Evolutionary conservation across 2,113 vertebrate genomes (phyloP).

Genomic region (Furnarius figulus): DNA sequence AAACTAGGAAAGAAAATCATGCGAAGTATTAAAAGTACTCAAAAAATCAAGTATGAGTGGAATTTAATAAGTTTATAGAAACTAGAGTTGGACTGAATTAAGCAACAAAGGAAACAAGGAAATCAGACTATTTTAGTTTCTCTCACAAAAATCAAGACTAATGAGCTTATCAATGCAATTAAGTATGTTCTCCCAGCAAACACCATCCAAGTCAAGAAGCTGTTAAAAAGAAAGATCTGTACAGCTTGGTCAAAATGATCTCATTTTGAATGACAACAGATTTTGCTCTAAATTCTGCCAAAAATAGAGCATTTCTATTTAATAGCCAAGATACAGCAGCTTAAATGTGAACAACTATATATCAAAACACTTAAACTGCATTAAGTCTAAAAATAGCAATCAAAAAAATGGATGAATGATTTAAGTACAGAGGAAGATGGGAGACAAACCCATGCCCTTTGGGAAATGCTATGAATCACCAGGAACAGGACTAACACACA

Average conservation of each 20-base stretch:
- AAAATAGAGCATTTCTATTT: neutral
- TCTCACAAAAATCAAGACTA: neutral
- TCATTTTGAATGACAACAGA: neutral
- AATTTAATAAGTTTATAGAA: neutral
- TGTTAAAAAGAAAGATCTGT: neutral
- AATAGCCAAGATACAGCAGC: neutral
- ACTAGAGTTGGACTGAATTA: neutral
- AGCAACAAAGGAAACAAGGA: neutral
- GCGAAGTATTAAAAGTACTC: neutral
- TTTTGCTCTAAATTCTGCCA: neutral
- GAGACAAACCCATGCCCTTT: neutral
- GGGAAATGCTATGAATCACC: neutral
- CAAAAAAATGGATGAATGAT: neutral
- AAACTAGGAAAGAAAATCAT: neutral
- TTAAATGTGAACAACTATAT: neutral
- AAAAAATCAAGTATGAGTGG: neutral
- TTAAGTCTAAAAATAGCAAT: neutral
- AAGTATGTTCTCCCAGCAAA: neutral
- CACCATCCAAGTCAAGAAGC: neutral
- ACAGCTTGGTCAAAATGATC: neutral
- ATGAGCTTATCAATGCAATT: neutral
- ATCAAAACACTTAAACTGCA: neutral
- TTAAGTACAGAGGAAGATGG: neutral
- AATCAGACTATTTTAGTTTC: neutral
- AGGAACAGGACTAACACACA: neutral